phyloP scores from a whole-genome alignment of 2,888 invertebrate genomes.

The Hymenopus coronatus region DNA sequence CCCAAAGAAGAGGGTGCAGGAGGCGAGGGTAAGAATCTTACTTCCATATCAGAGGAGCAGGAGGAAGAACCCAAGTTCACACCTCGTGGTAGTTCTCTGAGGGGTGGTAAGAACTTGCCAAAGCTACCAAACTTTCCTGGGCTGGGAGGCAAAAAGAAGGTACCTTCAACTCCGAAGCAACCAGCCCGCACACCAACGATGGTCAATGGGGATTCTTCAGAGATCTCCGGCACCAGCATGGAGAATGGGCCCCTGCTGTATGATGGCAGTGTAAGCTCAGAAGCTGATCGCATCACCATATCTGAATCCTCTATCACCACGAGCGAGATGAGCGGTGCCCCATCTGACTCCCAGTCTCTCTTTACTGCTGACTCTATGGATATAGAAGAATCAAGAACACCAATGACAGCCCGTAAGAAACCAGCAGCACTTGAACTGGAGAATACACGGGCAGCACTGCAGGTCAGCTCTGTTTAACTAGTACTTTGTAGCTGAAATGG shows the following conservation, averaged over 20 bases:
- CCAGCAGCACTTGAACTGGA: constrained; percentile 15
- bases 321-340: constrained; percentile 19
- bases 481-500: neutral
- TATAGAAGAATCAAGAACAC: constrained; percentile 16
- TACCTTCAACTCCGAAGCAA: constrained; percentile 41
- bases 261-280: constrained; percentile 19
- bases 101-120: constrained; percentile 51
- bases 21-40: constrained; percentile 46
- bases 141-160: constrained; percentile 63
- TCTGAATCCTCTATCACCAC: constrained; percentile 17
- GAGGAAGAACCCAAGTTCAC: constrained; percentile 28
- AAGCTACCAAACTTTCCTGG: constrained; percentile 61
- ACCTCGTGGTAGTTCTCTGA: constrained; percentile 33
- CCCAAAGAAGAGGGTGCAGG: constrained; percentile 58
- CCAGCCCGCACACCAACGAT: constrained; percentile 25
- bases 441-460: constrained; percentile 18
- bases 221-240: neutral
- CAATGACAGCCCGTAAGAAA: constrained; percentile 7
- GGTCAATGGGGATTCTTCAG: constrained; percentile 47
- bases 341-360: constrained; percentile 22
- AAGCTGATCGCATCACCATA: neutral
- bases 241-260: constrained; percentile 18
- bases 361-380: constrained; percentile 26
- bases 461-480: constrained; percentile 28
- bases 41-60: constrained; percentile 27